Evolutionary conservation across 2,113 vertebrate genomes (phyloP), one percentile per base, ranked within the genome.

Genomic region (Melospiza georgiana): DNA sequence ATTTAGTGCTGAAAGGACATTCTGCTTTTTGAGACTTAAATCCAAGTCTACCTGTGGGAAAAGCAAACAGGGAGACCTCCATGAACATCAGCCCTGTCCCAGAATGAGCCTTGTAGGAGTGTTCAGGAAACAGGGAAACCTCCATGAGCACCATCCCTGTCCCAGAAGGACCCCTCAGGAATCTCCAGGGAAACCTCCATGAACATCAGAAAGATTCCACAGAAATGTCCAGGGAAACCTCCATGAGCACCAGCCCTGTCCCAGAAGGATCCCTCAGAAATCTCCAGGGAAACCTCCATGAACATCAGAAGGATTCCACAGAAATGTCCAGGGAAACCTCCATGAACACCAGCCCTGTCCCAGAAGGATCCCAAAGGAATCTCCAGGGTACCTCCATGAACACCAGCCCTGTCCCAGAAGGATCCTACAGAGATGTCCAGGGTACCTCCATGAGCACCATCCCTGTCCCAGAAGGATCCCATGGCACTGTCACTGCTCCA

Each of bases 141-240:
- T 27, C 9, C 5, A 2, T 28, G 27, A 28, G 1, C 51, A 52
- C 1, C 25, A 52, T 5, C 9, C 5, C 9, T 10, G 2, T 33
- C 16, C 16, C 44, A 52, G 37, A 12, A 63, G 25, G 33, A 91
- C 12, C 21, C 22, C 9, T 4, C 2, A 25, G 69, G 61, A 25
- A 20, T 20, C 2, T 17, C 31, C 33, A 49, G 23, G 14, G 28
- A 54, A 33, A 24, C 3, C 49, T 51, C 49, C 49, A 27, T 4
- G 55, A 35, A 1, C 23, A 0, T 10, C 44, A 46, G 44, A 44
- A 44, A 18, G 44, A 19, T 44, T 17, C 18, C 44, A 9, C 44
- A 19, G 44, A 20, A 21, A 46, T 11, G 2, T 17, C 31, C n/a
- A 44, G 48, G 61, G 35, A 58, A 20, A 28, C 9, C 61, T 27